Conservation (phyloP, 2,113 vertebrate genomes). For the Gracilinanus agilis region DNA sequence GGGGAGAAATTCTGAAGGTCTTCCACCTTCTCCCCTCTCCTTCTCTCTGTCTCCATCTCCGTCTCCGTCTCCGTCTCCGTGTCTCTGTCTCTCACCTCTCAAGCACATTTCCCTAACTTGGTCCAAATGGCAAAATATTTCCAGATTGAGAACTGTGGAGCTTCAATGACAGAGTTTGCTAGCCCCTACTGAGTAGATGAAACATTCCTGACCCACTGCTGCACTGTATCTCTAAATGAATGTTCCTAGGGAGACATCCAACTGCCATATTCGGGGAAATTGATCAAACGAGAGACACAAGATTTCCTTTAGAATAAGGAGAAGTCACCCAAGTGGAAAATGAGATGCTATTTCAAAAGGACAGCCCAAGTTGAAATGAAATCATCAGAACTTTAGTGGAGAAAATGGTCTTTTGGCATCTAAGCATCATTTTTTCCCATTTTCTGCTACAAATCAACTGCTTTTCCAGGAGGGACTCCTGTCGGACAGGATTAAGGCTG, state of each 20-base stretch:
- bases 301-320: slow-evolving; percentile 15
- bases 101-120: not conserved
- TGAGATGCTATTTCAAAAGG: slow-evolving; percentile 15
- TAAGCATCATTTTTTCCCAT: not conserved
- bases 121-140: not conserved
- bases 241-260: slow-evolving; percentile 45
- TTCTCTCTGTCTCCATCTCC: not conserved
- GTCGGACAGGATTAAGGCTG: not conserved
- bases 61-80: not conserved
- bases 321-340: slow-evolving; percentile 19
- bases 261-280: slow-evolving; percentile 20
- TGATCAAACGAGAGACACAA: not conserved
- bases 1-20: not conserved
- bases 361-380: slow-evolving; percentile 9
- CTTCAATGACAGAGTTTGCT: not conserved
- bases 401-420: slow-evolving; percentile 1
- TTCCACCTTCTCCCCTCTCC: not conserved
- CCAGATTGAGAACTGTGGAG: not conserved
- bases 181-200: slow-evolving; percentile 64
- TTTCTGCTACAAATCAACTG: slow-evolving; percentile 16
- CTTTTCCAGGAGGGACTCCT: not conserved
- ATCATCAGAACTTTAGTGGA: slow-evolving; percentile 1
- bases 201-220: slow-evolving; percentile 49
- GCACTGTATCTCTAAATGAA: slow-evolving; percentile 58
- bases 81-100: not conserved